phyloP scores from a whole-genome alignment of 2,888 invertebrate genomes.

The Nomada lathburiana region DNA sequence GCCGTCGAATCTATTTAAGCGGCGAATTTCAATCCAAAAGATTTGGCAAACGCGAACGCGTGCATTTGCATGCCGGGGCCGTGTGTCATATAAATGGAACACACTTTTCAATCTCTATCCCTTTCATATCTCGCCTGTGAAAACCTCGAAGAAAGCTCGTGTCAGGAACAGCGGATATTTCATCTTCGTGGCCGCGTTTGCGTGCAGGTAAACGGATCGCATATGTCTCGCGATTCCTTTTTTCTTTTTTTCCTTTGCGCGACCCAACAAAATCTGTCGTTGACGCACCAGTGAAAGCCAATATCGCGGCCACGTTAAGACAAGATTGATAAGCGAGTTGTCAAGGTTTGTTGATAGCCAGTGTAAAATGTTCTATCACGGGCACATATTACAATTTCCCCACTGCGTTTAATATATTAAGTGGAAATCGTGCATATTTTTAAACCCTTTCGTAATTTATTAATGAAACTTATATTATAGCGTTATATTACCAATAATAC shows the following conservation, averaged over 20 bases:
- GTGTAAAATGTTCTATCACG: too few species aligned
- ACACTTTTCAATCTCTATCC: conserved; percentile 63
- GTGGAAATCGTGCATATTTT: too few species aligned
- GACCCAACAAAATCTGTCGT: conserved; percentile 8
- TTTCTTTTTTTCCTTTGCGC: not conserved
- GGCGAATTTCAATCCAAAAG: conserved; percentile 27
- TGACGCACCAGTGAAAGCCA: not conserved
- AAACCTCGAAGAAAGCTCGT: conserved; percentile 49
- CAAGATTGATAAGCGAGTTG: not conserved
- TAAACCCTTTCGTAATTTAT: too few species aligned
- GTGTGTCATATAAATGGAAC: conserved; percentile 55
- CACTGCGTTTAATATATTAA: too few species aligned
- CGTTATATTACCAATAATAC: too few species aligned
- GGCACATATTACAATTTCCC: too few species aligned
- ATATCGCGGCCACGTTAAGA: not conserved
- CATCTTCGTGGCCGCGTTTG: conserved; percentile 44
- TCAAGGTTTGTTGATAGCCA: too few species aligned
- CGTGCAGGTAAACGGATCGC: conserved; percentile 47
- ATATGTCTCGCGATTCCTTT: conserved; percentile 22
- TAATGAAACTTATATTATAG: too few species aligned
- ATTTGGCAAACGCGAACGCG: conserved; percentile 26
- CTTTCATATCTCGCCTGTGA: conserved; percentile 43
- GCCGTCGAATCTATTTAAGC: conserved; percentile 30
- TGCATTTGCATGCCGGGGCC: conserved; percentile 37
- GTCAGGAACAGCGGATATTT: conserved; percentile 54